Conservation (phyloP, 92 coral and sea anemone species). For the Heliopora coerulea region DNA sequence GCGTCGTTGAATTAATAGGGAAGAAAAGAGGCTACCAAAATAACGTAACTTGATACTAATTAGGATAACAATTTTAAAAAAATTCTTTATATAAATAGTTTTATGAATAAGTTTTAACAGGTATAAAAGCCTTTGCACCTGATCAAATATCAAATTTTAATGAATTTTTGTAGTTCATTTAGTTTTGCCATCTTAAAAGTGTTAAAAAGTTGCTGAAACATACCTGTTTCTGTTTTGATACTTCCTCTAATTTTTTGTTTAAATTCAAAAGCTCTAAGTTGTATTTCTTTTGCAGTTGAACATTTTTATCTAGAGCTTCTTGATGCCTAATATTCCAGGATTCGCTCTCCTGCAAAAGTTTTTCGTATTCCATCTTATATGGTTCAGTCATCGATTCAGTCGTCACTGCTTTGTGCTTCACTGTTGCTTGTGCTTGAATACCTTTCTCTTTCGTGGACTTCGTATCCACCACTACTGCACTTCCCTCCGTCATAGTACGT, state of each 20-base stretch:
- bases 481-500: neutral
- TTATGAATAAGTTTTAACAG: too few species aligned
- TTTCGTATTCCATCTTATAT: conserved; percentile 68
- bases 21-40: too few species aligned
- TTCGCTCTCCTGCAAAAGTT: conserved; percentile 67
- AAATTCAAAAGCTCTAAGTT: conserved; percentile 54
- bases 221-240: conserved; percentile 70
- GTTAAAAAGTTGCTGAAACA: neutral
- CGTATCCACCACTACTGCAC: neutral
- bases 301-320: conserved; percentile 60
- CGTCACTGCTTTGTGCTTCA: conserved; percentile 70
- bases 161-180: too few species aligned
- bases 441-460: conserved; percentile 56
- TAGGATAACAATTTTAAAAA: too few species aligned
- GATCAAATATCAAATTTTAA: too few species aligned
- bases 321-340: conserved; percentile 55
- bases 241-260: conserved; percentile 67
- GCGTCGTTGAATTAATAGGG: too few species aligned
- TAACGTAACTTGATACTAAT: too few species aligned
- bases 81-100: too few species aligned
- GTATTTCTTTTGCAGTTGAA: conserved; percentile 53
- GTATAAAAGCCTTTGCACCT: too few species aligned
- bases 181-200: too few species aligned
- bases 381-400: conserved; percentile 87
- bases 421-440: conserved; percentile 69